Base-by-base conservation (phyloP, 2,113 vertebrate genomes). In the Malurus melanocephalus region DNA sequence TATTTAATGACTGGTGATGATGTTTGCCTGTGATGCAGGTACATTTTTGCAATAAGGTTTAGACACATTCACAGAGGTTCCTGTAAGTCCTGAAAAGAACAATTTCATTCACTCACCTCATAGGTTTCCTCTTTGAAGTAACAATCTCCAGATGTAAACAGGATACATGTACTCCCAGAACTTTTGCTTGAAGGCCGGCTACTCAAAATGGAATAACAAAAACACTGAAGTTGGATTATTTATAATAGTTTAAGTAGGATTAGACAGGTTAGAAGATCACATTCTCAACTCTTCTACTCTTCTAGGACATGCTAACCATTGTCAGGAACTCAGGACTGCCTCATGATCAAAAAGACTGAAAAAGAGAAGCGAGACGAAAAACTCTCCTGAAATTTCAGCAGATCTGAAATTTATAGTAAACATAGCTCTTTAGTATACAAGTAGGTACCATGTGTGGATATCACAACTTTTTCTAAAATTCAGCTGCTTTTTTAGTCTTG, bases 61-160 rank as follows among this genome's bases (percentile, higher is more conserved):
- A 45, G 22, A 57, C 26, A 80, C 6, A 21, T 7, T 9, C 10
- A 46, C 5, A 19, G 5, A 61, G 4, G 14, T 77, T 86, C 40
- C 26, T 68, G 17, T 49, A 74, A 88, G 35, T 30, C 20, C 20
- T 84, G 32, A 35, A 48, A 59, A 55, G n/a, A 72, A 45, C 10
- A 16, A 28, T 75, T 90, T 60, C 57, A 53, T 35, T 76, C 17
- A 27, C 19, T 71, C 5, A 19, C 19, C 62, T 73, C 48, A 61
- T 20, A 19, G 32, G 16, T 38, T 80, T 48, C 1, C 0, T 78
- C 30, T 86, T 60, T 0, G 1, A 13, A 35, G 27, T 32, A 85
- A 49, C 20, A 46, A 40, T 38, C 26, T 74, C 57, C 45, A 86
- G 59, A 71, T 20, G 4, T 45, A 80, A 93, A 48, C 19, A 75